Percentiles rank a stretch among this genome's conserved stretches.
These are phyloP conservation scores for Potamilus streckersoni DNA, from an alignment of 1,140 invertebrate genomes.

Conservation along the genomic window DNA sequence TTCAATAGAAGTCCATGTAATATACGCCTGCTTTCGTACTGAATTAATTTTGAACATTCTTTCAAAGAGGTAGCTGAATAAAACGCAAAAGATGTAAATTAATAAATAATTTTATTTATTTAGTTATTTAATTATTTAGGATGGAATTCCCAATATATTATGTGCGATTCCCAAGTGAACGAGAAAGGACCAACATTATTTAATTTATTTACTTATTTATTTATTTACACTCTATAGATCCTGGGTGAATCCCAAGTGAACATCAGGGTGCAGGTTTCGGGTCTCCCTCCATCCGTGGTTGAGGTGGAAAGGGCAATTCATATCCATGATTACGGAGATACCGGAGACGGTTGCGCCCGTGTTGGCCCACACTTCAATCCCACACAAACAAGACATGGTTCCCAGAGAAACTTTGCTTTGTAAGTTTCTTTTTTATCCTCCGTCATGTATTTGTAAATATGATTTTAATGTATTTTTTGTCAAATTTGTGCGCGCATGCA, in stretches of 20 bases:
- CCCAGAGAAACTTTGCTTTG: conserved; percentile 42
- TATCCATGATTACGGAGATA: conserved; percentile 43
- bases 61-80: too few species aligned
- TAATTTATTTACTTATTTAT: too few species aligned
- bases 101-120: too few species aligned
- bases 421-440: conserved; percentile 18
- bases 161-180: too few species aligned
- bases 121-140: too few species aligned
- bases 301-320: conserved; percentile 43
- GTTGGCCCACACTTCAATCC: conserved; percentile 47
- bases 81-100: too few species aligned
- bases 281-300: conserved; percentile 32
- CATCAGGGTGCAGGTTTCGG: conserved; percentile 41
- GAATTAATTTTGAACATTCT: too few species aligned
- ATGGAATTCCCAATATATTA: too few species aligned
- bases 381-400: conserved; percentile 37
- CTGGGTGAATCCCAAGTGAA: conserved; percentile 30
- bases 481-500: not conserved
- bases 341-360: conserved; percentile 34
- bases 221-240: too few species aligned
- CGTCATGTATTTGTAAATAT: not conserved
- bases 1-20: too few species aligned
- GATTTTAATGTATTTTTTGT: not conserved
- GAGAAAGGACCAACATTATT: too few species aligned
- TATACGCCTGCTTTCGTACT: too few species aligned